These are phyloP conservation scores for Chrysolina oricalcia DNA, from an alignment of 2,888 invertebrate species.

Conservation along the genomic window DNA sequence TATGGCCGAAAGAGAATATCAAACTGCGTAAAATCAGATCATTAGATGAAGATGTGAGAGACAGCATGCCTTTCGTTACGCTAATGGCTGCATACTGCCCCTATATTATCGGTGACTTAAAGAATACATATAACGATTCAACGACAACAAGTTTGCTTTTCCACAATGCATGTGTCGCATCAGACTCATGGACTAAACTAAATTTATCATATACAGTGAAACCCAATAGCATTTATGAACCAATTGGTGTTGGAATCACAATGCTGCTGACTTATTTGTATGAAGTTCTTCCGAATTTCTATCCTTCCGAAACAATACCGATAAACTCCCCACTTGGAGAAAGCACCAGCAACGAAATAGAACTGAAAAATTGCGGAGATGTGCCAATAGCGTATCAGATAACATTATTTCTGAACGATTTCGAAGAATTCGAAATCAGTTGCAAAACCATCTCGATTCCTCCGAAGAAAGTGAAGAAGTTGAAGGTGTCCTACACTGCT, in stretches of 20 bases:
- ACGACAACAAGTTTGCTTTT: conserved; percentile 69
- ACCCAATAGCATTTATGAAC: conserved; percentile 73
- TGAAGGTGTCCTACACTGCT: conserved; percentile 60
- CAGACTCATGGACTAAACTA: conserved; percentile 74
- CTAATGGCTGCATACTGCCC: conserved; percentile 76
- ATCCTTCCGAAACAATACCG: conserved; percentile 70
- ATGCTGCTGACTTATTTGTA: conserved; percentile 75
- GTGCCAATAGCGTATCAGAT: conserved; percentile 59
- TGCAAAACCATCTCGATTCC: conserved; percentile 39
- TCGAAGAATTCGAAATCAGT: conserved; percentile 57
- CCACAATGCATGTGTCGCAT: conserved; percentile 73
- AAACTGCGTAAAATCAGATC: conserved; percentile 65
- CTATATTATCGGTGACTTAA: conserved; percentile 72
- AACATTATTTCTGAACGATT: conserved; percentile 61
- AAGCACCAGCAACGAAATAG: conserved; percentile 69
- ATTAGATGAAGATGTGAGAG: conserved; percentile 73
- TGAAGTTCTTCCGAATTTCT: conserved; percentile 74
- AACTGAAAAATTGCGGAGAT: conserved; percentile 67
- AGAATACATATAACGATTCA: conserved; percentile 71
- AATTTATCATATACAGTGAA: conserved; percentile 75
- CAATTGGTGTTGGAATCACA: conserved; percentile 76
- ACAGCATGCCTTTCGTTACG: conserved; percentile 75
- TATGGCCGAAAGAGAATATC: conserved; percentile 70
- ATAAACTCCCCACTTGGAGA: conserved; percentile 73
- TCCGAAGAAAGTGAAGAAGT: conserved; percentile 43